Evolutionary conservation across 2,113 vertebrate genomes (phyloP).

Genomic region (Atrichornis clamosus): DNA sequence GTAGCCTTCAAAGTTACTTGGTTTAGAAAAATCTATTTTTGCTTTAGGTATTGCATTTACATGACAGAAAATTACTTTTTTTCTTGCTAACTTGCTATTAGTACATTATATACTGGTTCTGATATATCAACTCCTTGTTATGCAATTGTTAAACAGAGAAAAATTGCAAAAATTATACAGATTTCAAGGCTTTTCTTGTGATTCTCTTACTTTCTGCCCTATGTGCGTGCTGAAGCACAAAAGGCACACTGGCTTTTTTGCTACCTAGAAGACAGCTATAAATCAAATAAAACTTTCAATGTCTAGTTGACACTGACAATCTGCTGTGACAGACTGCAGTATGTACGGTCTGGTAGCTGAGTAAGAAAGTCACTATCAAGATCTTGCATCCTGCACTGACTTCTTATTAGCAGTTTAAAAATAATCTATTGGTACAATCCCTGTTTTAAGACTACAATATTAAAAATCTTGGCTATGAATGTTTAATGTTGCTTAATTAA

Average conservation of each 20-base stretch:
- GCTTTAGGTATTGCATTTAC: not conserved
- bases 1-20: not conserved
- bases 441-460: not conserved
- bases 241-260: not conserved
- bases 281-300: not conserved
- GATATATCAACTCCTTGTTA: not conserved
- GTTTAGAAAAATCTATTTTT: not conserved
- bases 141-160: not conserved
- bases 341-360: not conserved
- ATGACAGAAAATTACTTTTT: not conserved
- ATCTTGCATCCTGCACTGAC: not conserved
- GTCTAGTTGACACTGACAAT: not conserved
- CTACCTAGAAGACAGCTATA: not conserved
- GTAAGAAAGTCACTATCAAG: not conserved
- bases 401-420: not conserved
- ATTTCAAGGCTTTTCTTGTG: not conserved
- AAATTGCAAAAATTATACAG: not conserved
- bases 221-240: not conserved
- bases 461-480: conserved; percentile 16
- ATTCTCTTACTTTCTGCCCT: not conserved
- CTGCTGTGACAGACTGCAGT: not conserved
- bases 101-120: not conserved
- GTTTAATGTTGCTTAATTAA: conserved; percentile 46
- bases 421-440: not conserved
- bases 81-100: not conserved